Base-by-base conservation (phyloP, 2,888 invertebrate genomes). In the Epinotia nisella region DNA sequence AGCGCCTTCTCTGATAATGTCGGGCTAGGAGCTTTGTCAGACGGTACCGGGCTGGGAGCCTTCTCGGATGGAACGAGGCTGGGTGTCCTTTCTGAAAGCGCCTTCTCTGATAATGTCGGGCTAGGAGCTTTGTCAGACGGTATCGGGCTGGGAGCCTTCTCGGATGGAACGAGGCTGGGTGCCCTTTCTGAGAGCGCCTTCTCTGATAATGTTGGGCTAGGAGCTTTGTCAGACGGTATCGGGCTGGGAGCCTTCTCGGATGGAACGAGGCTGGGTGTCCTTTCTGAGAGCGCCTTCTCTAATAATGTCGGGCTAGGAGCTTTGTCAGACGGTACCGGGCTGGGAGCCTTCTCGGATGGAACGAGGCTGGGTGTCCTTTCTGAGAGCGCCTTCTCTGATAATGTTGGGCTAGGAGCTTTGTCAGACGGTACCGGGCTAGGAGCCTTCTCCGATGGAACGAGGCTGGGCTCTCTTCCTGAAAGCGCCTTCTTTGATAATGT, bases 401-500 rank as follows among this genome's bases (percentile, higher is more conserved):
- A 29, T 0, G 65, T 24, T 0, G 49, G 73, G 45, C 53, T 67
- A 39, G 53, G 59, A 53, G 76, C 29, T 69, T 76, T 35, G 3
- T 72, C 60, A 69, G 60, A 53, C 2, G 35, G 59, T 0, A 49
- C 39, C 0, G 73, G 74, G 4, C 77, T 76, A 39, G 53, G 59
- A 53, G 76, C 29, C 70, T 76, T 35, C 4, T 72, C 60, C 70
- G 60, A 53, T 5, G 35, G 59, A 0, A 49, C 39, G 0, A 74
- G 74, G 4, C 77, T 76, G 7, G 76, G 66, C 21, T 55, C 68
- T 41, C 77, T 78, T 3, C 78, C 75, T 15, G 68, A 59, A 0
- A 51, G 19, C 1, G 19, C 58, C 21, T 59, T 71, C 17, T 74
- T 49, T 21, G 62, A 49, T n/a, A 13, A 17, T 19, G 41, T 2